Percentiles rank a stretch among this genome's conserved stretches.
phyloP scores from a whole-genome alignment of 2,113 vertebrate species.

The Fulica atra region DNA sequence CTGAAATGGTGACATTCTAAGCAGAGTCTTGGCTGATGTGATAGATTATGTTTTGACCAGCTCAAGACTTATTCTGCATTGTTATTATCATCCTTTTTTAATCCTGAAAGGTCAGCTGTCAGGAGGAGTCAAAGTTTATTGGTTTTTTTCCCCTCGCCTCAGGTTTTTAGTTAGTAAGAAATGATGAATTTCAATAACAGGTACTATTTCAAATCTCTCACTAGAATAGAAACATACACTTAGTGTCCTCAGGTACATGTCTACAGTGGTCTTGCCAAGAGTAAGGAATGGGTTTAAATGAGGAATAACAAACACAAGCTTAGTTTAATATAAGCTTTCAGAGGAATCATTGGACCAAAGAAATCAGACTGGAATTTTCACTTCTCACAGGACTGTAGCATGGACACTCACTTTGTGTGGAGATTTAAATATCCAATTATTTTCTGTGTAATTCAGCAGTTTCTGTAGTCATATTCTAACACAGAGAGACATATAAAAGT shows the following conservation, averaged over 20 bases:
- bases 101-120: constrained; percentile 31
- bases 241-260: neutral
- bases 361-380: neutral
- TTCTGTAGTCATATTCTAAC: neutral
- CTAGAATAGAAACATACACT: neutral
- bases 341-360: neutral
- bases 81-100: neutral
- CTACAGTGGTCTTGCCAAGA: neutral
- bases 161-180: neutral
- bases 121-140: neutral
- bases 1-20: neutral
- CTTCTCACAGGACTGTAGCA: neutral
- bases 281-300: neutral
- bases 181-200: neutral
- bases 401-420: neutral
- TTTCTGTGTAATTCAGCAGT: neutral
- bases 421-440: neutral
- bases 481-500: neutral
- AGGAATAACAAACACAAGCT: neutral
- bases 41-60: neutral
- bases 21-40: neutral
- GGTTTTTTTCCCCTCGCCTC: neutral
- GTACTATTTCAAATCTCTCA: neutral
- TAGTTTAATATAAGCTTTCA: neutral
- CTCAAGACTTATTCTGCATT: constrained; percentile 4